Conservation (phyloP, 2,888 invertebrate species). For the Calameuta pallipes region DNA sequence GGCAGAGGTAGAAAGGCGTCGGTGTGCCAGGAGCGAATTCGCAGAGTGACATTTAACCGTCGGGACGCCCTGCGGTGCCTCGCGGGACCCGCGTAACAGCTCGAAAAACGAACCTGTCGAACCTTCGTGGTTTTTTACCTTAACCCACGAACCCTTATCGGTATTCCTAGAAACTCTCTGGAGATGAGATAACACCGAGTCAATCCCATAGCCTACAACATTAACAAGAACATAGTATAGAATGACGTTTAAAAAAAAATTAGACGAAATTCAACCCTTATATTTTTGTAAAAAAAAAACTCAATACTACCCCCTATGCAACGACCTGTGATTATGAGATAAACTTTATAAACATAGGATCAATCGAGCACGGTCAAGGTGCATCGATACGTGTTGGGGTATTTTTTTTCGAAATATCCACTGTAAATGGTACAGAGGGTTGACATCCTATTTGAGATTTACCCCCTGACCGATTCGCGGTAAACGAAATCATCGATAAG, state of each 20-base stretch:
- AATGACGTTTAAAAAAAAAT: background rate
- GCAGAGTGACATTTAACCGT: conserved; percentile 43
- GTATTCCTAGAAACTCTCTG: background rate
- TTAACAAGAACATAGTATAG: background rate
- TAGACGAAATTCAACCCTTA: no score
- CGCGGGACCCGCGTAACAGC: conserved; percentile 27
- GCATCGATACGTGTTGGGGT: background rate
- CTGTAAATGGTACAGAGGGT: background rate
- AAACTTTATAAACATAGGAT: background rate
- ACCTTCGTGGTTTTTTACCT: conserved; percentile 8
- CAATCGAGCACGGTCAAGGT: background rate
- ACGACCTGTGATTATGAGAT: background rate
- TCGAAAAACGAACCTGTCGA: conserved; percentile 31
- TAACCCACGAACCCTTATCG: background rate
- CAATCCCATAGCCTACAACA: background rate
- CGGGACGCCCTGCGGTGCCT: conserved; percentile 36
- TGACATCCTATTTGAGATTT: conserved; percentile 7
- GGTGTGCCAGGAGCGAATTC: background rate
- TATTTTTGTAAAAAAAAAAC: no score
- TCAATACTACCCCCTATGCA: no score
- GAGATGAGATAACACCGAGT: background rate
- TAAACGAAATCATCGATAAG: conserved; percentile 57
- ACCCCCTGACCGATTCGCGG: conserved; percentile 41
- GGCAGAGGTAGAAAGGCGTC: background rate
- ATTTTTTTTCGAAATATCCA: background rate